Evolutionary conservation across 2,888 invertebrate species (phyloP).

Genomic region (Cenopis cana): DNA sequence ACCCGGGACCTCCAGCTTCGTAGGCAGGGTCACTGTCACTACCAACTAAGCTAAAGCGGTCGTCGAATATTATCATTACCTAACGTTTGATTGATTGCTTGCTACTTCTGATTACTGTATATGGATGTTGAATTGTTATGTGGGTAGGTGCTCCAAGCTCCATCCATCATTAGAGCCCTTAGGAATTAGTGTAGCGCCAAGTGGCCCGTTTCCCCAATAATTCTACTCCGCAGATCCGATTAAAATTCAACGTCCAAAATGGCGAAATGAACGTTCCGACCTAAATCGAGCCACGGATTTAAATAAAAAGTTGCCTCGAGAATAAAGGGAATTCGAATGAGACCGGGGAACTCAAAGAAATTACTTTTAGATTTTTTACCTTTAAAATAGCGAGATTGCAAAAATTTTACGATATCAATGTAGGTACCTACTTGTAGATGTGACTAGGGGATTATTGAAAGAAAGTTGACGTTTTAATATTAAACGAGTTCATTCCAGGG

Average conservation of each 20-base stretch:
- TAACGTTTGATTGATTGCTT: too few relatives aligned
- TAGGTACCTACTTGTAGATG: too few relatives aligned
- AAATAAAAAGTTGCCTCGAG: constrained; percentile 48
- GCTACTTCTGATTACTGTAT: too few relatives aligned
- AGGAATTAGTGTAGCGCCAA: too few relatives aligned
- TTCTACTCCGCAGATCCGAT: constrained; percentile 45
- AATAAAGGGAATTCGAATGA: constrained; percentile 48
- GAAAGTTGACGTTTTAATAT: background rate
- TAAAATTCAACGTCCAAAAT: constrained; percentile 53
- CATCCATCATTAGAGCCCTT: background rate
- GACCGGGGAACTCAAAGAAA: constrained; percentile 48
- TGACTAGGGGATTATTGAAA: too few relatives aligned
- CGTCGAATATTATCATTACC: too few relatives aligned
- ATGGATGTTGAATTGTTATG: background rate
- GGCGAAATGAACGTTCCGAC: constrained; percentile 52
- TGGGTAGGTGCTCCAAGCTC: too few relatives aligned
- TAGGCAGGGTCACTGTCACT: too few relatives aligned
- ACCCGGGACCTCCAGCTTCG: too few relatives aligned
- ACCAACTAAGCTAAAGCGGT: too few relatives aligned
- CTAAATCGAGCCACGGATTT: constrained; percentile 51
- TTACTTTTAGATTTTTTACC: constrained; percentile 51
- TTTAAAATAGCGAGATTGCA: constrained; percentile 40
- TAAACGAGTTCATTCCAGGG: background rate
- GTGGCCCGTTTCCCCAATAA: constrained; percentile 28
- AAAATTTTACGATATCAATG: constrained; percentile 22